A percentile compares a stretch with the other conserved stretches of the same genome.
phyloP scores from a whole-genome alignment of 2,888 invertebrate species.

The Oscheius onirici region DNA sequence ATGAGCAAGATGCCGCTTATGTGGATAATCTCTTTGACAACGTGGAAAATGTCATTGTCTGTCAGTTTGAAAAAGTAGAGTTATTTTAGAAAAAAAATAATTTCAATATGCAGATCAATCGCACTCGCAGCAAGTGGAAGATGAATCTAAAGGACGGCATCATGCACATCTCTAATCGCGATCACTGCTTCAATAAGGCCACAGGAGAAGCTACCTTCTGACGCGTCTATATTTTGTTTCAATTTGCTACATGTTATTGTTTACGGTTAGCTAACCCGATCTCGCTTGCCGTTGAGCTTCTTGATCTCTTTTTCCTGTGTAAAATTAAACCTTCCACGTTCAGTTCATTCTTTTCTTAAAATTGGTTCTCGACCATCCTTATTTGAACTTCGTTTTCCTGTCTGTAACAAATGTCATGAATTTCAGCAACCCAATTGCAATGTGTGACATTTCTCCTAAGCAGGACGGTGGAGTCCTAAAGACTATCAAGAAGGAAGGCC shows the following conservation, averaged over 20 bases:
- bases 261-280: background rate
- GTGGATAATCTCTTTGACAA: conserved; percentile 95
- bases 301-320: too few relatives aligned
- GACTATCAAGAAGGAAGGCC: conserved; percentile 80
- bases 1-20: conserved; percentile 81
- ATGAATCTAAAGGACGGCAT: conserved; percentile 99
- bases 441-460: conserved; percentile 27
- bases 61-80: conserved; percentile 94
- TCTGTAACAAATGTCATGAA: too few relatives aligned
- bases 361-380: background rate
- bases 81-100: background rate
- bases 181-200: conserved; percentile 98
- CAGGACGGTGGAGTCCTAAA: conserved; percentile 82
- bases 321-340: too few relatives aligned
- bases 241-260: background rate
- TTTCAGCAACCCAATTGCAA: background rate
- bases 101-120: conserved; percentile 82
- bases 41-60: conserved; percentile 94
- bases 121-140: conserved; percentile 98
- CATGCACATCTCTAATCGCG: conserved; percentile 97
- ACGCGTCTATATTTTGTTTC: background rate
- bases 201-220: conserved; percentile 93
- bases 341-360: too few relatives aligned
- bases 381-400: background rate
- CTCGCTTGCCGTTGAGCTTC: background rate